Evolutionary conservation across 2,888 invertebrate genomes (phyloP).

Genomic region (Diadegma fenestrale): DNA sequence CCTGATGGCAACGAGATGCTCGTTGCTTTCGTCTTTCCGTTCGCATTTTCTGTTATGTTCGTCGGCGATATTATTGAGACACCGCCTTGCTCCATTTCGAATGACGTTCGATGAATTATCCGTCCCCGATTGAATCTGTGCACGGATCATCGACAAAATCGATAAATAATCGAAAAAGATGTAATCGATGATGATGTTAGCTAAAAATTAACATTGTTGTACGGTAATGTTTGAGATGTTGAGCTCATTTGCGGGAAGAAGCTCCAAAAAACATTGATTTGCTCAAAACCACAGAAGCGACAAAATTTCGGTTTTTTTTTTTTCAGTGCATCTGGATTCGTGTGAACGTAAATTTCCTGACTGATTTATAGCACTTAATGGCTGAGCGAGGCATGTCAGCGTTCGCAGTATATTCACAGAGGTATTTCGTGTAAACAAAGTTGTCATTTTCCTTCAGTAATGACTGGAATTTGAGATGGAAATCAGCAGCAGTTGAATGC

Average conservation of each 20-base stretch:
- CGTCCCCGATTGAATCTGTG: constrained; percentile 5
- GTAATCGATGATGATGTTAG: not conserved
- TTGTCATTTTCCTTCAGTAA: not conserved
- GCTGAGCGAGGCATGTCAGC: not conserved
- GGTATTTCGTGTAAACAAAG: not conserved
- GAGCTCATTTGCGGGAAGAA: not conserved
- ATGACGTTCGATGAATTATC: not conserved
- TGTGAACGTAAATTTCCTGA: not conserved
- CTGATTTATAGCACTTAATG: not conserved
- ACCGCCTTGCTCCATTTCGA: constrained; percentile 77
- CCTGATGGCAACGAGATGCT: constrained; percentile 73
- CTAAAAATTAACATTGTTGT: not conserved
- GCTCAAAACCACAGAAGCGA: not conserved
- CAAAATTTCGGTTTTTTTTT: not conserved
- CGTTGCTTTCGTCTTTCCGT: constrained; percentile 72
- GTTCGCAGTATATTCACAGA: not conserved
- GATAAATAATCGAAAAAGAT: not conserved
- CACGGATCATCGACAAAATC: not conserved
- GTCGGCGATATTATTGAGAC: constrained; percentile 77
- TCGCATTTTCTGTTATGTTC: constrained; percentile 72
- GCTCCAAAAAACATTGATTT: not conserved
- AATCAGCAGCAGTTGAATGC: not conserved
- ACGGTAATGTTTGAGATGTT: not conserved
- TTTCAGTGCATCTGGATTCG: not conserved
- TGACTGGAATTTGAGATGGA: not conserved